Percentiles rank a stretch among this genome's conserved stretches.
phyloP scores from a whole-genome alignment of 2,797 vertebrate species.

The Enteromius trimaculatus region DNA sequence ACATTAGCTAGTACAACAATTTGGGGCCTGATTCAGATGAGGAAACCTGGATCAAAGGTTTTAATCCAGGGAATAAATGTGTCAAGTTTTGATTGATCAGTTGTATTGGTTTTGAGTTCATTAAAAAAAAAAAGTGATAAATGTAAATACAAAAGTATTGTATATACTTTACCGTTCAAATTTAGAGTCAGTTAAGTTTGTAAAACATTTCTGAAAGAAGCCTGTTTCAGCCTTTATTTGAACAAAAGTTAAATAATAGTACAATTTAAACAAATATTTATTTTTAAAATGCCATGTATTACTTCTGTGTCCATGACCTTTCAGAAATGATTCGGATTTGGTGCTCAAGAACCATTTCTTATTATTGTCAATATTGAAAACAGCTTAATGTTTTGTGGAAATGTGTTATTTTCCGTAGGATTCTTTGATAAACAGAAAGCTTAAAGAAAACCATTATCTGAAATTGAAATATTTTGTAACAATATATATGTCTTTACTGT shows the following conservation, averaged over 20 bases:
- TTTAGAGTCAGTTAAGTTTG: background rate
- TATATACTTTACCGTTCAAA: background rate
- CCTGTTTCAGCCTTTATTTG: background rate
- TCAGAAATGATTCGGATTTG: background rate
- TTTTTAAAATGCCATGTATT: background rate
- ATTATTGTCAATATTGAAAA: background rate
- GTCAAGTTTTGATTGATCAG: background rate
- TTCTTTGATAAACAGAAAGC: background rate
- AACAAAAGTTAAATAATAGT: background rate
- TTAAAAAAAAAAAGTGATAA: too few relatives aligned
- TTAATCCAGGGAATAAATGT: background rate
- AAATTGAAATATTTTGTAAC: background rate
- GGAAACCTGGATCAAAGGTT: background rate
- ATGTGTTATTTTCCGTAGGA: background rate
- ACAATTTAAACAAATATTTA: background rate
- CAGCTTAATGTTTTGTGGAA: background rate
- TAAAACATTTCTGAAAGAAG: background rate
- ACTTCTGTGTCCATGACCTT: background rate
- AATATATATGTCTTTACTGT: background rate
- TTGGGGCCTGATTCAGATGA: constrained; percentile 37
- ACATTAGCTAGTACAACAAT: constrained; percentile 25
- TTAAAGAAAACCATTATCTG: background rate
- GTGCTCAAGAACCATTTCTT: background rate
- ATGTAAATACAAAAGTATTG: background rate
- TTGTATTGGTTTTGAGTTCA: background rate